These are phyloP conservation scores for Apis cerana DNA, from an alignment of 1,140 invertebrate genomes.

Conservation along the genomic window DNA sequence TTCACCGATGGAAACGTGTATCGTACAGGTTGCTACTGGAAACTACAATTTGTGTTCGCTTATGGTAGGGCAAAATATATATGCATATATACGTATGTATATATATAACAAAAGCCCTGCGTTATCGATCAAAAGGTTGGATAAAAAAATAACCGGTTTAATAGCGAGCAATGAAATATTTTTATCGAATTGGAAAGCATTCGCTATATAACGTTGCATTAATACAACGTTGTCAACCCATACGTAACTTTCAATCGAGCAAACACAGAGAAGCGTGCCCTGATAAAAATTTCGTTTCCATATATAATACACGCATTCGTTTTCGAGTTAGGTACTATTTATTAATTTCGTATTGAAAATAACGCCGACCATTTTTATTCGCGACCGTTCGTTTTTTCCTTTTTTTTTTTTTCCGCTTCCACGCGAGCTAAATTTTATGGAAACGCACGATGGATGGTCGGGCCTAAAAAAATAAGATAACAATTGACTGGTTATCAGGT, in stretches of 20 bases:
- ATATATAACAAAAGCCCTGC: conserved; percentile 7
- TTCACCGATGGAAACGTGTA: neutral
- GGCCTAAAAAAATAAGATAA: conserved; percentile 25
- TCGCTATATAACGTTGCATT: conserved; percentile 6
- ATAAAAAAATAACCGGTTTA: conserved; percentile 31
- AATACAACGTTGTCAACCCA: conserved; percentile 34
- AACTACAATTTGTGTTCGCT: neutral
- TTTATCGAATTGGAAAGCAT: conserved; percentile 33
- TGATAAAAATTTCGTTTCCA: conserved; percentile 29
- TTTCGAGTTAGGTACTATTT: neutral
- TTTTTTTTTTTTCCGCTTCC: neutral
- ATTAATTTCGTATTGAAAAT: conserved; percentile 28
- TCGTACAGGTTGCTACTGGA: neutral
- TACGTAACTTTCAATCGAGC: conserved; percentile 44
- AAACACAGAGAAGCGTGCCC: conserved; percentile 13
- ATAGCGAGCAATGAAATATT: conserved; percentile 37
- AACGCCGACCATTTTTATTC: neutral
- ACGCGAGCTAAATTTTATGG: neutral
- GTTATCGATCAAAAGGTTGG: conserved; percentile 3
- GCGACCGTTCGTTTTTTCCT: no score
- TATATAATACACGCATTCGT: neutral
- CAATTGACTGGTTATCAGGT: conserved; percentile 15
- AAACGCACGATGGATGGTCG: neutral
- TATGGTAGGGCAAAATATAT: neutral
- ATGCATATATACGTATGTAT: no score